phyloP scores from a whole-genome alignment of 2,888 invertebrate species.

The Subacronicta megacephala region DNA sequence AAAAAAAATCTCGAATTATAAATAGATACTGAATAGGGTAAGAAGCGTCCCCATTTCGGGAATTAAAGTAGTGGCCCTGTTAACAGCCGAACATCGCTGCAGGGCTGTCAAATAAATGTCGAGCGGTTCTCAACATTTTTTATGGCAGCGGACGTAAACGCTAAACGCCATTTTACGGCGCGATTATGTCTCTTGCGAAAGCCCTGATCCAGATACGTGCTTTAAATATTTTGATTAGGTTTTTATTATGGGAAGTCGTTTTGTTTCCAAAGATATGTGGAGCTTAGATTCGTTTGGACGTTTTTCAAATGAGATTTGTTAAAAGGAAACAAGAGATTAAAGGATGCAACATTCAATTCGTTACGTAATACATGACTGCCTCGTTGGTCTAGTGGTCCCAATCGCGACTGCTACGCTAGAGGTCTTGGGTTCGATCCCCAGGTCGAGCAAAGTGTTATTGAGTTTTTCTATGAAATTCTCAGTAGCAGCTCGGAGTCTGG shows the following conservation, averaged over 20 bases:
- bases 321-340: neutral
- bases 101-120: slow-evolving; percentile 72
- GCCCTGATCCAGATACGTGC: slow-evolving; percentile 60
- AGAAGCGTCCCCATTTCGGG: slow-evolving; percentile 6
- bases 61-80: slow-evolving; percentile 25
- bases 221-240: slow-evolving; percentile 59
- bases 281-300: slow-evolving; percentile 12
- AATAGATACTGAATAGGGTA: neutral
- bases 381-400: too few species aligned
- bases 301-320: slow-evolving; percentile 7
- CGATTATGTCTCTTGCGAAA: slow-evolving; percentile 69
- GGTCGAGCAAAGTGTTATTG: too few species aligned
- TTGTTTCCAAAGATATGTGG: slow-evolving; percentile 15
- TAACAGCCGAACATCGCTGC: slow-evolving; percentile 41
- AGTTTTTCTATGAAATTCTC: too few species aligned
- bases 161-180: slow-evolving; percentile 72
- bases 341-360: too few species aligned
- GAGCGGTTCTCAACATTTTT: slow-evolving; percentile 67
- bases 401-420: too few species aligned
- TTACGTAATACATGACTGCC: too few species aligned
- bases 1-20: neutral
- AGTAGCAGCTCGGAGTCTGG: too few species aligned
- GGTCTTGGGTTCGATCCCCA: too few species aligned
- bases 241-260: slow-evolving; percentile 40
- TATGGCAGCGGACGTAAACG: slow-evolving; percentile 64